Conservation (phyloP, 2,113 vertebrate species). For the Irena cyanogastra region DNA sequence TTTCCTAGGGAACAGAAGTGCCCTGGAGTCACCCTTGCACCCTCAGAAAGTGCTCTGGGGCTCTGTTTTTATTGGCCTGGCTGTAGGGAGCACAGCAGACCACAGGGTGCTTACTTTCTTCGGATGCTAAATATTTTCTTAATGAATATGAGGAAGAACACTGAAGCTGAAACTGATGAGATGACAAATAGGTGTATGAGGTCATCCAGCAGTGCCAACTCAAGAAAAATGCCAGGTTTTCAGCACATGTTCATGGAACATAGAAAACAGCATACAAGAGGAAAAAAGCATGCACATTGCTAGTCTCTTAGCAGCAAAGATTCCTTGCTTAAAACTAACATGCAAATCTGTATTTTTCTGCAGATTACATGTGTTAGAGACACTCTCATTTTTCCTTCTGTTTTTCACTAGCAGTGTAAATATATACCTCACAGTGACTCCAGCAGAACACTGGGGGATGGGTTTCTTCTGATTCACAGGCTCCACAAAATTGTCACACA, state of each 20-base stretch:
- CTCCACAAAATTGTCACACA: background rate
- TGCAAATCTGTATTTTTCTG: conserved; percentile 19
- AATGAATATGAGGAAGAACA: conserved; percentile 19
- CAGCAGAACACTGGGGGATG: background rate
- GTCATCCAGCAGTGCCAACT: background rate
- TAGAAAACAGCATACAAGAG: background rate
- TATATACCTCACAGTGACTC: background rate
- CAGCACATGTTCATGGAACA: background rate
- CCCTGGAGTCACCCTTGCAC: background rate
- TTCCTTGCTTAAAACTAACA: background rate
- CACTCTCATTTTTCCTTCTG: conserved; percentile 18
- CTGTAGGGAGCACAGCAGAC: background rate
- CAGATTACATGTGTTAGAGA: conserved; percentile 15
- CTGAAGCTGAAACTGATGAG: conserved; percentile 4
- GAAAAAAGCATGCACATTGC: background rate
- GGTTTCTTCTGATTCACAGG: background rate
- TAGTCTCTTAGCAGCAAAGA: background rate
- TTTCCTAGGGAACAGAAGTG: background rate
- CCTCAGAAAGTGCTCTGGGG: background rate
- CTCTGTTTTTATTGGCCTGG: background rate
- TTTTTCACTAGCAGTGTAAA: conserved; percentile 22
- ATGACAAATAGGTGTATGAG: conserved; percentile 4
- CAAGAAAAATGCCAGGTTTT: background rate
- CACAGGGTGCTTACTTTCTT: conserved; percentile 1
- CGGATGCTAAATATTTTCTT: conserved; percentile 19